Evolutionary conservation across 2,113 vertebrate species (phyloP).

Genomic region (Cyphomyrus plagiostoma): DNA sequence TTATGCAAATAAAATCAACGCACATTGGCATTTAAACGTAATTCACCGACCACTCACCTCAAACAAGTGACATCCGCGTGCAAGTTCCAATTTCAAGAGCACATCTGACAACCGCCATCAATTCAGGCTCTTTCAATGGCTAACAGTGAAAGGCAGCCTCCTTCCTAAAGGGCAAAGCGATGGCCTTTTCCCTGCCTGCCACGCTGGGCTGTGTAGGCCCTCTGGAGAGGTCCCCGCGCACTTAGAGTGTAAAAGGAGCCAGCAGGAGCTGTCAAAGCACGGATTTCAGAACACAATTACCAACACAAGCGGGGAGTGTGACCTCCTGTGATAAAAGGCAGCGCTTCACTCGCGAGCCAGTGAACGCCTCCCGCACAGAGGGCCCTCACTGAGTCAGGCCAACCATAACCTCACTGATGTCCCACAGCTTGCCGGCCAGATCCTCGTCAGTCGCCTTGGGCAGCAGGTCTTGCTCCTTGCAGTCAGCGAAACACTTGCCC

Average conservation of each 20-base stretch:
- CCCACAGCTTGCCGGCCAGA: conserved; percentile 81
- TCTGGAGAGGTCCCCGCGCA: background rate
- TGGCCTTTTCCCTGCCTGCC: background rate
- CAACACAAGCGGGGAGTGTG: background rate
- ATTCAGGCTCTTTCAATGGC: background rate
- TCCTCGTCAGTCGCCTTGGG: conserved; percentile 75
- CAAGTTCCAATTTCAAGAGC: background rate
- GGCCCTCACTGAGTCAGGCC: conserved; percentile 67
- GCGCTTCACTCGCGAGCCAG: background rate
- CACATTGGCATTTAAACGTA: background rate
- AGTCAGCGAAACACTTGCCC: conserved; percentile 79
- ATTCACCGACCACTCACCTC: background rate
- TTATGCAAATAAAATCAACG: background rate
- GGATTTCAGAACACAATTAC: background rate
- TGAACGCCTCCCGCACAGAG: background rate
- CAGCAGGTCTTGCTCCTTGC: conserved; percentile 72
- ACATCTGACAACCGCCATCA: background rate
- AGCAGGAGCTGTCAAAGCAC: background rate
- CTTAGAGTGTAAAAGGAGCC: background rate
- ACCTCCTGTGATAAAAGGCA: background rate
- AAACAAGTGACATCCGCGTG: background rate
- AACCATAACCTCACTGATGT: conserved; percentile 87
- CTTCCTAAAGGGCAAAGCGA: background rate
- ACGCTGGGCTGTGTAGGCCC: background rate
- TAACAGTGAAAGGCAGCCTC: background rate